phyloP scores from a whole-genome alignment of 1,140 invertebrate genomes.

The Papilio polytes region DNA sequence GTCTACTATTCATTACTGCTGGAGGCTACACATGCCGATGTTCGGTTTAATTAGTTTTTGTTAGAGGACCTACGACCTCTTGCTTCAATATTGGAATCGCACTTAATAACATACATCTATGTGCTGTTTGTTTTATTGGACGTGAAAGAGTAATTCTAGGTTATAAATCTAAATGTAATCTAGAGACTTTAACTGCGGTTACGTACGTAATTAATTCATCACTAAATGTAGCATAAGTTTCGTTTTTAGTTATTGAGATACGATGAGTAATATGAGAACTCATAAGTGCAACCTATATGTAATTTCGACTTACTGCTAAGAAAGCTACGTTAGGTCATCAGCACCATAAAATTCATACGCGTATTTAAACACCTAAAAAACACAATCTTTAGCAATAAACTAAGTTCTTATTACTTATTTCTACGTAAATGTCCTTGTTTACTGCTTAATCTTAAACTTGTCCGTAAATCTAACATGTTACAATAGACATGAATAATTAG shows the following conservation, averaged over 20 bases:
- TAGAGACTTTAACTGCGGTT: too few species aligned
- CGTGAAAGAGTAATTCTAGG: background rate
- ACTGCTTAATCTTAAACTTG: too few species aligned
- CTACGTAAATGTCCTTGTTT: slow-evolving; percentile 21
- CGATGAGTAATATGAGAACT: too few species aligned
- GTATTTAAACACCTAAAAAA: too few species aligned
- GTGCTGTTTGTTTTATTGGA: background rate
- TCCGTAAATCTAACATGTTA: background rate
- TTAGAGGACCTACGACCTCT: slow-evolving; percentile 60
- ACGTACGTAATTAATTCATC: too few species aligned
- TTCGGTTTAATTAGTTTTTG: slow-evolving; percentile 77
- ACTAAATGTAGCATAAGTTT: too few species aligned
- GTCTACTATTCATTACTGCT: slow-evolving; percentile 68
- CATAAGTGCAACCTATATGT: too few species aligned
- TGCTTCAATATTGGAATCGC: slow-evolving; percentile 45
- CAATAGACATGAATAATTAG: slow-evolving; percentile 65
- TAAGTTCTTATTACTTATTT: background rate
- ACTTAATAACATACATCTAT: background rate
- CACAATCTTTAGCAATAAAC: too few species aligned
- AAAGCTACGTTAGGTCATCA: background rate
- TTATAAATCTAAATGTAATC: background rate
- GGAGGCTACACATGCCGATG: slow-evolving; percentile 69
- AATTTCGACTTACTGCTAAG: background rate
- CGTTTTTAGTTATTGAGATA: too few species aligned
- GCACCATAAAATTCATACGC: background rate